These are phyloP conservation scores for Poecilia picta DNA, from an alignment of 2,797 vertebrate species.

Conservation along the genomic window DNA sequence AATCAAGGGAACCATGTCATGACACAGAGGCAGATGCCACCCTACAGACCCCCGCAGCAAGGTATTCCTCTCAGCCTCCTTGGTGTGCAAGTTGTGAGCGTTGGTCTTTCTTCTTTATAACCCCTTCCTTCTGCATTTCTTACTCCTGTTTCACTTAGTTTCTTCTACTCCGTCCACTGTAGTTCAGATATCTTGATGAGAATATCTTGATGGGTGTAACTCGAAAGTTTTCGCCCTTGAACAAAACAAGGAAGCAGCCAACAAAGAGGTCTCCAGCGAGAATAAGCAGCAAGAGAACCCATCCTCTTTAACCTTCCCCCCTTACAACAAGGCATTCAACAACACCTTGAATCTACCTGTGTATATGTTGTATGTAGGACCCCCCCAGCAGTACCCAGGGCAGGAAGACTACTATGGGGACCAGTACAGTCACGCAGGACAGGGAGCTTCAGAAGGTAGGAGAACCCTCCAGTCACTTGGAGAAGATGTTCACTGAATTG, in stretches of 20 bases:
- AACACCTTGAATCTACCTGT: constrained; percentile 83
- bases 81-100: constrained; percentile 62
- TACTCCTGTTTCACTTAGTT: constrained; percentile 42
- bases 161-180: constrained; percentile 56
- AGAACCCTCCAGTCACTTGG: constrained; percentile 71
- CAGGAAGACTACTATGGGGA: constrained; percentile 99
- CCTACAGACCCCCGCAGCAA: constrained; percentile 97
- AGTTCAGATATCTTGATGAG: constrained; percentile 59
- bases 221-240: constrained; percentile 41
- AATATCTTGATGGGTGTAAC: constrained; percentile 55
- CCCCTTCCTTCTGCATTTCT: constrained; percentile 60
- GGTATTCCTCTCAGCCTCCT: constrained; percentile 79
- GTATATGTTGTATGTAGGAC: constrained; percentile 93
- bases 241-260: constrained; percentile 43
- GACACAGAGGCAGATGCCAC: constrained; percentile 97
- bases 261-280: constrained; percentile 55
- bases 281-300: constrained; percentile 62
- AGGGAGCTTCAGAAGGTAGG: constrained; percentile 99
- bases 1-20: constrained; percentile 98
- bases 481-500: constrained; percentile 52
- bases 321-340: constrained; percentile 72
- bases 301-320: constrained; percentile 64
- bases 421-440: constrained; percentile 99
- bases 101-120: constrained; percentile 65
- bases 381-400: constrained; percentile 99